Conservation (phyloP, 2,888 invertebrate genomes). For the Electrophaes corylata region DNA sequence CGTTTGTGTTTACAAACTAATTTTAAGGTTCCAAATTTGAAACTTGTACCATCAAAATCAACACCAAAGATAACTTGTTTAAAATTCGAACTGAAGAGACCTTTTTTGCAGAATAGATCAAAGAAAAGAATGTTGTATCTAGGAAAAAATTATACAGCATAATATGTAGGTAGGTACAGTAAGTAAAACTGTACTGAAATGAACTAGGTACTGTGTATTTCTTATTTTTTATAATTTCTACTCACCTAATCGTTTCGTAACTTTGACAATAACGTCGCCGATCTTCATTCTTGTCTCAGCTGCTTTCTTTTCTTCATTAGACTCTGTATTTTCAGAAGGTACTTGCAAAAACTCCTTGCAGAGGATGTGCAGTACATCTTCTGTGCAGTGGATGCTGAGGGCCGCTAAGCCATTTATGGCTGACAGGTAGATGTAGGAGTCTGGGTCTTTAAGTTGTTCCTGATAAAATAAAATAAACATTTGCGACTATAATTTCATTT, state of each 20-base stretch:
- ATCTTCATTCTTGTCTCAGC: conserved; percentile 89
- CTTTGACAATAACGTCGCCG: conserved; percentile 91
- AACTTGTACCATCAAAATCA: no score
- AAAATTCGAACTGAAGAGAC: no score
- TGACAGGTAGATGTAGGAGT: conserved; percentile 92
- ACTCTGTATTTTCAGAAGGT: conserved; percentile 52
- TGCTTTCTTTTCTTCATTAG: conserved; percentile 67
- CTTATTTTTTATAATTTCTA: background rate
- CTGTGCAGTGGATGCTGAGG: conserved; percentile 87
- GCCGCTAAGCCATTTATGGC: conserved; percentile 90
- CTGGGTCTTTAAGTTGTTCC: conserved; percentile 90
- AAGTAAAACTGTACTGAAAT: no score
- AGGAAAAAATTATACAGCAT: no score
- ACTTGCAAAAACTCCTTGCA: conserved; percentile 86
- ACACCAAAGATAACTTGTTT: no score
- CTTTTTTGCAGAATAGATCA: no score
- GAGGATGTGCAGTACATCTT: conserved; percentile 87
- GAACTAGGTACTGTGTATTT: no score
- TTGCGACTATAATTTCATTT: no score
- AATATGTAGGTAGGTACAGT: no score
- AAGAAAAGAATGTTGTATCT: no score
- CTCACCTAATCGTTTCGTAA: conserved; percentile 88
- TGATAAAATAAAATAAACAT: conserved; percentile 46
- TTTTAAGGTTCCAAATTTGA: no score
- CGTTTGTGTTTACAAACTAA: no score